Evolutionary conservation across 2,888 invertebrate genomes (phyloP), one percentile per base, ranked within the genome.

Genomic region (Drosophila leonis): DNA sequence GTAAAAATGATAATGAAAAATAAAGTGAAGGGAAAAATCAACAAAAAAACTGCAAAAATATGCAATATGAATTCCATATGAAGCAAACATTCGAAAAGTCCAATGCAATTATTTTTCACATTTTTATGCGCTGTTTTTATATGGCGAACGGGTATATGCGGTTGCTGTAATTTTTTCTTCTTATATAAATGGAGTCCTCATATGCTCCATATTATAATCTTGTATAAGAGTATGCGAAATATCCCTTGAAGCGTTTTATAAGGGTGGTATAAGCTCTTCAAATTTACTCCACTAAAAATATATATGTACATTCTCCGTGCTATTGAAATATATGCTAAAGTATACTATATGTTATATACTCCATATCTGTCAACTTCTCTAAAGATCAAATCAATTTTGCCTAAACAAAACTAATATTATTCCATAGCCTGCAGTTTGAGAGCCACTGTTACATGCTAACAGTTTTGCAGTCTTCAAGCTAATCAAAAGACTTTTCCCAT

Each of bases 41-140:
- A 10, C 24, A 77, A 39, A 52, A 67, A 64, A 52, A 49, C 49
- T 56, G 33, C 24, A 62, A 82, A 73, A 77, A 65, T 48, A 65
- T 79, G 61, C 44, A 67, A 75, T 64, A 52, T 67, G 55, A 41
- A 54, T 20, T 41, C 39, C 66, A 73, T 54, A 60, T 63, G 49
- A 48, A 71, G 44, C 39, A 54, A 62, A 63, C 33, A 81, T 54
- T 54, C 65, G 65, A 69, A 70, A 65, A 60, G 52, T 42, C 71
- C 63, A 74, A 52, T 61, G 64, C 55, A 65, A 73, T 79, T 79
- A 74, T 77, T 77, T 82, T 82, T 76, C 64, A 49, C 54, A 60
- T 48, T 27, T 20, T 52, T 62, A 12, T 13, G 13, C 8, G 8
- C 39, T 54, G 39, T 29, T 4, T 27, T n/a, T 8, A 4, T 18